Evolutionary conservation across 2,113 vertebrate species (phyloP).

Genomic region (Pygathrix nemaeus): DNA sequence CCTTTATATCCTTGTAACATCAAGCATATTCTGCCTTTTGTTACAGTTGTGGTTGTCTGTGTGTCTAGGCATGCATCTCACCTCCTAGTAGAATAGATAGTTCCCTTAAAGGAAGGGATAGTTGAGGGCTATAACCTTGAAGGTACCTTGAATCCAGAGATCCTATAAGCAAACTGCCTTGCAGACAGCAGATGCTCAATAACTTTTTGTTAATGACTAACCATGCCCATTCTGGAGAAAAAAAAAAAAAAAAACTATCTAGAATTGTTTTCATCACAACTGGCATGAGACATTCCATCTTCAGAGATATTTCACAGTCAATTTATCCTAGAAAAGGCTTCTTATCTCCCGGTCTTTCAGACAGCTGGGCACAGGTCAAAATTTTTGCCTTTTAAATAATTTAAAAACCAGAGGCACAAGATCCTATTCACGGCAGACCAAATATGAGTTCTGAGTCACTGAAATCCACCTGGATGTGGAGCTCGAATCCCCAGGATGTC

Average conservation of each 20-base stretch:
- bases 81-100: background rate
- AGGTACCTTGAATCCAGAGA: background rate
- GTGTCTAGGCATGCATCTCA: background rate
- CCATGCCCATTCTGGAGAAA: background rate
- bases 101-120: background rate
- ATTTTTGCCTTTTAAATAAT: conserved; percentile 56
- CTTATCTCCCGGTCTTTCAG: conserved; percentile 38
- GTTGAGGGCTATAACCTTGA: background rate
- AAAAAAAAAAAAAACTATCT: background rate
- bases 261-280: conserved; percentile 26
- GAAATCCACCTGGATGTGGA: background rate
- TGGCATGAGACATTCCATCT: conserved; percentile 32
- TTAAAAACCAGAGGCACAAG: conserved; percentile 55
- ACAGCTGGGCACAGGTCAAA: conserved; percentile 58
- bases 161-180: background rate
- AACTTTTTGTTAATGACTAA: background rate
- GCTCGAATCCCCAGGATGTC: background rate
- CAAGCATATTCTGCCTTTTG: background rate
- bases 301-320: conserved; percentile 60
- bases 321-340: conserved; percentile 39
- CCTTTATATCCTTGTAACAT: background rate
- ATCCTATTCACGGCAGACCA: conserved; percentile 30
- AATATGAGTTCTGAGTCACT: background rate
- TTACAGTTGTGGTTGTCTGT: background rate
- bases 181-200: background rate